Base-by-base conservation (phyloP, 2,113 vertebrate species). In the Podarcis muralis region DNA sequence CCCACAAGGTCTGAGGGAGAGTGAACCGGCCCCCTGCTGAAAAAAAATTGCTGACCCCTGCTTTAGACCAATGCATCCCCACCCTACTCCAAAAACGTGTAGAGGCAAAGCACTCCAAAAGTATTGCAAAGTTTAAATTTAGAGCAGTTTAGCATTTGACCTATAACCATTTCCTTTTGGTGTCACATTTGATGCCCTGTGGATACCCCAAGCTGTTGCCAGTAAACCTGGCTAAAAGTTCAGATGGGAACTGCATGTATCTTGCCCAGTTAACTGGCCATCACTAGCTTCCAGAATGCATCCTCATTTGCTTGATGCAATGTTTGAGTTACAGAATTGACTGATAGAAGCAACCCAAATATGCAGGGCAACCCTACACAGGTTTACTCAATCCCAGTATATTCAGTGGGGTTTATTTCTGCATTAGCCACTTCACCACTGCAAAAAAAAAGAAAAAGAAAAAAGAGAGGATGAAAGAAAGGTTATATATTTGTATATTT, bases 91-190 rank as follows among this genome's bases (percentile, higher is more conserved):
- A 25, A 25, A 25, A 37, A 66, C 72, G 30, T 32, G 13, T 15
- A 72, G 18, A 87, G 23, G 8, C 48, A 81, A 72, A 81, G n/a
- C 7, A 35, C 12, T 71, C 7, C 27, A 20, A 72, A n/a, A 68
- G 32, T 12, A 72, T 72, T 22, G 32, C 23, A 30, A 18, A 15
- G 2, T 74, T 32, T 12, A 12, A 91, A 91, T 93, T 81, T 76
- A 89, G 83, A 84, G 88, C 91, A 94, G 90, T 92, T 94, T 95
- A 94, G 90, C 75, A 90, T 87, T 93, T 95, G 93, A 92, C 88
- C 92, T 68, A 1, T 75, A 84, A 82, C 80, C 88, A 87, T 81
- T 74, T 3, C 84, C 57, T 75, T 18, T 95, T 77, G 3, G 93
- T 88, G 83, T 59, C 87, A 3, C 65, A 89, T 88, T 59, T 81